These are phyloP conservation scores for Drosophila grimshawi DNA, from an alignment of 1,140 invertebrate species.

Conservation along the genomic window DNA sequence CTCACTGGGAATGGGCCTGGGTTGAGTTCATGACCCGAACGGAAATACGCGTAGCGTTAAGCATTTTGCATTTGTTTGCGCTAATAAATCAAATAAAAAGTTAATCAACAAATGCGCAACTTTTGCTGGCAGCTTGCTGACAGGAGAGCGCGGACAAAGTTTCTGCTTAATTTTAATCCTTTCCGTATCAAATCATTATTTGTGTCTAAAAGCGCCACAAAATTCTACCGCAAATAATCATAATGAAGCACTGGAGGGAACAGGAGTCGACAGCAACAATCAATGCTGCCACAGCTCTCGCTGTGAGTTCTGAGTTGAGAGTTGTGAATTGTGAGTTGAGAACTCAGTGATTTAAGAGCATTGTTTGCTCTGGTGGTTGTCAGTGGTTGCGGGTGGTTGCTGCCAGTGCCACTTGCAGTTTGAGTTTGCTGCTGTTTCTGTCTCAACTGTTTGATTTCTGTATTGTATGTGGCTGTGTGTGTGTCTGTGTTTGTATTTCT, in stretches of 20 bases:
- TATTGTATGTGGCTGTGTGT: conserved; percentile 1
- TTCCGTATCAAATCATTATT: conserved; percentile 78
- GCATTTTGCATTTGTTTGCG: conserved; percentile 61
- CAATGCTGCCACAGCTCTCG: conserved; percentile 10
- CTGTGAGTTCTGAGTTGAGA: not conserved
- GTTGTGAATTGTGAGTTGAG: not conserved
- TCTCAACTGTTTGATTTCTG: conserved; percentile 56
- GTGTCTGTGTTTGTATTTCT: conserved; percentile 47
- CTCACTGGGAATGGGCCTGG: conserved; percentile 25
- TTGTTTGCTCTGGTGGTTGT: conserved; percentile 35
- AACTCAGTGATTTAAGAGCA: conserved; percentile 3
- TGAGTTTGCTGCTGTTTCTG: conserved; percentile 54
- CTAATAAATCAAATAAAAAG: conserved; percentile 81
- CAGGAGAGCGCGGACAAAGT: conserved; percentile 54
- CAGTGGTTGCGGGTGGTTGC: conserved; percentile 51
- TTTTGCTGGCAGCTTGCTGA: conserved; percentile 6
- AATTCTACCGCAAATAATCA: conserved; percentile 83
- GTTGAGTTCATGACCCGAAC: conserved; percentile 67
- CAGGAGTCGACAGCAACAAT: conserved; percentile 6
- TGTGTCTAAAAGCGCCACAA: conserved; percentile 65
- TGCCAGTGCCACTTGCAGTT: conserved; percentile 65
- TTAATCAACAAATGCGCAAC: conserved; percentile 75
- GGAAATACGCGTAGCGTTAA: conserved; percentile 49
- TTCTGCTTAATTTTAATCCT: conserved; percentile 83
- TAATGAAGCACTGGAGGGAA: conserved; percentile 65